Percentiles rank a stretch among this genome's conserved stretches.
Evolutionary conservation across 2,797 vertebrate species (phyloP).

Genomic region (Sebastes itinus): DNA sequence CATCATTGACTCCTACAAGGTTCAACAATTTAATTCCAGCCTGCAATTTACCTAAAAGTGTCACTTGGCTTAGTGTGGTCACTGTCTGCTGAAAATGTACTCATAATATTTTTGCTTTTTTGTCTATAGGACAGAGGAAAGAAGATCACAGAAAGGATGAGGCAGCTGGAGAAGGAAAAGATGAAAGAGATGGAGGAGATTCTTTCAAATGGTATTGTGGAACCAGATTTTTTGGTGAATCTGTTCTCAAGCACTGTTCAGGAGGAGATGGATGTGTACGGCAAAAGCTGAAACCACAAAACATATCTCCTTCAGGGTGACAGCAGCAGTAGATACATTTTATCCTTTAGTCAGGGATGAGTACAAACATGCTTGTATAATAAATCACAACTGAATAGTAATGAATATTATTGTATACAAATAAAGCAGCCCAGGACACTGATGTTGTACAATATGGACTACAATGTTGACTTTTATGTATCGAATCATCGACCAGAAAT

Average conservation of each 20-base stretch:
- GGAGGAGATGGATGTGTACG: constrained; percentile 87
- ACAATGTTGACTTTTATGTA: not conserved
- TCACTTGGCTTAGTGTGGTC: not conserved
- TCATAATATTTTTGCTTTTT: not conserved
- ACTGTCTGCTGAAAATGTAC: not conserved
- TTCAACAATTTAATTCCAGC: constrained; percentile 12
- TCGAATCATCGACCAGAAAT: not conserved
- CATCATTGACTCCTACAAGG: constrained; percentile 76
- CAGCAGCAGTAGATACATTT: not conserved
- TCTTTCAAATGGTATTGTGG: constrained; percentile 77
- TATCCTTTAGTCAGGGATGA: not conserved
- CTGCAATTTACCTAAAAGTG: not conserved
- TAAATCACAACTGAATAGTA: not conserved
- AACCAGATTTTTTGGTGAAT: constrained; percentile 76
- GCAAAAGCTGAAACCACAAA: constrained; percentile 60
- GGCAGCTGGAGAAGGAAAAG: constrained; percentile 85
- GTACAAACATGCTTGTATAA: not conserved
- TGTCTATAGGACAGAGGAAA: constrained; percentile 83
- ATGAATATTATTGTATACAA: not conserved
- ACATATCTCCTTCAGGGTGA: not conserved
- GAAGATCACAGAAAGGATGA: constrained; percentile 83
- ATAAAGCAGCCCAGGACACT: not conserved
- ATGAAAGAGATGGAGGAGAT: constrained; percentile 85
- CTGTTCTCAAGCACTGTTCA: constrained; percentile 85
- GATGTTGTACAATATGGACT: not conserved